These are phyloP conservation scores for Morpho helenor DNA, from an alignment of 2,888 invertebrate genomes.

Conservation along the genomic window DNA sequence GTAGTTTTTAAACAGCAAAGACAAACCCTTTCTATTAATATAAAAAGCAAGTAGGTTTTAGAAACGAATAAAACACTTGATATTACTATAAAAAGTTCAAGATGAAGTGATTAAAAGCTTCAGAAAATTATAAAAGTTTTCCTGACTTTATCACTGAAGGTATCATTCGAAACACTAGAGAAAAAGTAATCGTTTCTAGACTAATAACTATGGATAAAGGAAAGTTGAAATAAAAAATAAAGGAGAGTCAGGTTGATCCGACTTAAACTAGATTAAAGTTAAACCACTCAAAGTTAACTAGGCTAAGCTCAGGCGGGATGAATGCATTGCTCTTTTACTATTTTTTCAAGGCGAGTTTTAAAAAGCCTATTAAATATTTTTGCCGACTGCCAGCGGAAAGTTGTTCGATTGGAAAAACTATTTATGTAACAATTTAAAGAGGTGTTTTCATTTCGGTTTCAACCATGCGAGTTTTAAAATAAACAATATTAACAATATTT, in stretches of 20 bases:
- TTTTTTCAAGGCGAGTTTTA: slow-evolving; percentile 31
- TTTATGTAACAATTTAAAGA: slow-evolving; percentile 14
- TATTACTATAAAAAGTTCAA: too few species aligned
- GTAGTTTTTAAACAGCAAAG: too few species aligned
- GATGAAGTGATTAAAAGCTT: slow-evolving; percentile 1
- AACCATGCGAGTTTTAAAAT: not conserved
- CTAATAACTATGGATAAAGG: slow-evolving; percentile 26
- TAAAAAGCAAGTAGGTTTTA: too few species aligned
- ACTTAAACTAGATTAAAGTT: slow-evolving; percentile 54
- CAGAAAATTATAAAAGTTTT: slow-evolving; percentile 7
- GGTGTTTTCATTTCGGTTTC: slow-evolving; percentile 7
- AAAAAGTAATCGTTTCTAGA: slow-evolving; percentile 18
- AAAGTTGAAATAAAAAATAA: slow-evolving; percentile 49
- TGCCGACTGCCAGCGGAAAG: slow-evolving; percentile 28
- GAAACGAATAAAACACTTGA: too few species aligned
- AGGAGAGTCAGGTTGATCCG: slow-evolving; percentile 47
- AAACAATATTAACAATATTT: too few species aligned
- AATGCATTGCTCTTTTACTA: slow-evolving; percentile 28
- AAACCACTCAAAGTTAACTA: slow-evolving; percentile 48
- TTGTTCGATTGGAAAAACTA: slow-evolving; percentile 24
- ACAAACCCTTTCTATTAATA: too few species aligned
- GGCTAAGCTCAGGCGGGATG: slow-evolving; percentile 40
- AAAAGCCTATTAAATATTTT: slow-evolving; percentile 50
- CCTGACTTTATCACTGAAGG: not conserved
- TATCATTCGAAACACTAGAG: not conserved